phyloP scores from a whole-genome alignment of 1,140 invertebrate species.

The Camponotus floridanus region DNA sequence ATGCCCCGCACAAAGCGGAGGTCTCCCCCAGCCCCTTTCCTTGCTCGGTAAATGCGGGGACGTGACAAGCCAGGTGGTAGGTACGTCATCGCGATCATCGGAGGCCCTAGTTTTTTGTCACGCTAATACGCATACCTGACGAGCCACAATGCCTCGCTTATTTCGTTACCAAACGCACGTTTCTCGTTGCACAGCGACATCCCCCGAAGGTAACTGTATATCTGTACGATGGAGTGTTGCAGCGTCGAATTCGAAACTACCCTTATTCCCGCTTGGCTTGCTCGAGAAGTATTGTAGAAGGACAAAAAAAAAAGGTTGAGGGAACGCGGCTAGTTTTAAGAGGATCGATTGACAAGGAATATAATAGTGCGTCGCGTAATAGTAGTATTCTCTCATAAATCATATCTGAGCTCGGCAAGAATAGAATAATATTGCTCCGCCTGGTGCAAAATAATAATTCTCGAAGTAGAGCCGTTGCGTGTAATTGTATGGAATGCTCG shows the following conservation, averaged over 20 bases:
- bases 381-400: conserved; percentile 34
- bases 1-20: conserved; percentile 52
- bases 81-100: conserved; percentile 64
- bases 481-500: conserved; percentile 45
- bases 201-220: conserved; percentile 22
- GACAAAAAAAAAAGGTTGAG: conserved; percentile 14
- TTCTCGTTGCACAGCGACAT: conserved; percentile 3
- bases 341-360: conserved; percentile 4
- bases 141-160: conserved; percentile 73
- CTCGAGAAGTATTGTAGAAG: background rate
- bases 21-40: background rate
- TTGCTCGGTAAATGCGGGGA: conserved; percentile 29
- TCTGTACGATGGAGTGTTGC: conserved; percentile 33
- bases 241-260: conserved; percentile 50
- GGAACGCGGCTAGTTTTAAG: conserved; percentile 51
- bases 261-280: conserved; percentile 36
- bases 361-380: conserved; percentile 36
- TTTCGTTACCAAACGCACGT: conserved; percentile 68
- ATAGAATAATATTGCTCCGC: conserved; percentile 43
- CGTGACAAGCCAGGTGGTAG: conserved; percentile 67
- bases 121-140: conserved; percentile 75
- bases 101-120: conserved; percentile 64
- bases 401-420: conserved; percentile 46
- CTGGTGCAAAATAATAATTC: conserved; percentile 51
- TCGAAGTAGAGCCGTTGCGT: conserved; percentile 1